phyloP scores from a whole-genome alignment of 2,888 invertebrate species.

The Stenotaenia linearis region DNA sequence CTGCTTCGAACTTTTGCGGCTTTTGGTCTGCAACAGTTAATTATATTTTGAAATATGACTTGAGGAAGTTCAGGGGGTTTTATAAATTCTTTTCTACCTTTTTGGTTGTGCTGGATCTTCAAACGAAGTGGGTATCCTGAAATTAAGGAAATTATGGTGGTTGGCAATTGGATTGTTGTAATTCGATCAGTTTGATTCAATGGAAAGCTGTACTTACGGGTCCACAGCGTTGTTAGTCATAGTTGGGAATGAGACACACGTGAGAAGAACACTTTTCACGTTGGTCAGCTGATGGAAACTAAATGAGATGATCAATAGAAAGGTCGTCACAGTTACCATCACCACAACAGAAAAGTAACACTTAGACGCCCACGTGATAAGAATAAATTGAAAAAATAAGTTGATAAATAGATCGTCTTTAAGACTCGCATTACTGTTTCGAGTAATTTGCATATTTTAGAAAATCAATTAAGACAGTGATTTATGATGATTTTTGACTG shows the following conservation, averaged over 20 bases:
- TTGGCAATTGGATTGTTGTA: background rate
- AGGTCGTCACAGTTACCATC: background rate
- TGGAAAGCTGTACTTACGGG: background rate
- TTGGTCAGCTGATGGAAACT: background rate
- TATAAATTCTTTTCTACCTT: too few relatives aligned
- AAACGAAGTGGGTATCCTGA: background rate
- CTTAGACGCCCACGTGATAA: background rate
- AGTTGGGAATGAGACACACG: background rate
- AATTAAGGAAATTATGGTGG: background rate
- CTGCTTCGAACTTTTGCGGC: background rate
- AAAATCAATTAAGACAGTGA: background rate
- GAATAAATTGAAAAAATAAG: background rate
- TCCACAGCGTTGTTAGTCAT: background rate
- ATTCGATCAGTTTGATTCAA: background rate
- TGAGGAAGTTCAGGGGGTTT: background rate
- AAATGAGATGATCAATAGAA: background rate
- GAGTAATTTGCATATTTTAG: background rate
- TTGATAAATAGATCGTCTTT: background rate
- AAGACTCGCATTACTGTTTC: background rate
- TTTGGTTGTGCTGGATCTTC: background rate
- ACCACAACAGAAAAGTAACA: background rate
- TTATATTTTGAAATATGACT: background rate
- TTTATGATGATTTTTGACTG: background rate
- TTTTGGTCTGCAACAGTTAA: background rate
- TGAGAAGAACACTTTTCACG: background rate